These are phyloP conservation scores for Thaumatotibia leucotreta DNA, from an alignment of 1,140 invertebrate species.

Conservation along the genomic window DNA sequence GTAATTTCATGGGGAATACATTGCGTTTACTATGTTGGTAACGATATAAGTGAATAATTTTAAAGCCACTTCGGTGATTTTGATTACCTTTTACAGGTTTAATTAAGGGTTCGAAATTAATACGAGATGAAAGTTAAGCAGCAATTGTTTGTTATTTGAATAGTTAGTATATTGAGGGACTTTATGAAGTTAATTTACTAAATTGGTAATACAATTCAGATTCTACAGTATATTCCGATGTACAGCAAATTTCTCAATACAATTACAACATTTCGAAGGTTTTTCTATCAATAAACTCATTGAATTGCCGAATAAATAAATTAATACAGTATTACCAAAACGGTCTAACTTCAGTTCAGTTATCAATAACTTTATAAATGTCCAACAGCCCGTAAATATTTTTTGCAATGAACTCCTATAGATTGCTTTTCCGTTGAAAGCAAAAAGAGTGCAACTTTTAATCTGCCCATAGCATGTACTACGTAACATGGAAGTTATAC, in stretches of 20 bases:
- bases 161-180: not conserved
- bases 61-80: not conserved
- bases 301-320: no score
- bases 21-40: not conserved
- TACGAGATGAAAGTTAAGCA: not conserved
- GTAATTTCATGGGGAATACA: not conserved
- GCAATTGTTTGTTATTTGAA: not conserved
- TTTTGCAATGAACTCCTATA: not conserved
- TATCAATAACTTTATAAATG: no score
- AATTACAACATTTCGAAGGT: no score
- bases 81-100: not conserved
- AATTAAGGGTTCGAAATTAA: not conserved
- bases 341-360: no score
- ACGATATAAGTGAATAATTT: not conserved
- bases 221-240: no score
- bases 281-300: no score
- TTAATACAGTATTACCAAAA: no score
- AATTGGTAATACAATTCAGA: not conserved
- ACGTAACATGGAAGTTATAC: slow-evolving; percentile 43
- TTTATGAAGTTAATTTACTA: not conserved
- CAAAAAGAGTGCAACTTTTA: slow-evolving; percentile 1
- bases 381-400: not conserved
- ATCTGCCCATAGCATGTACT: not conserved
- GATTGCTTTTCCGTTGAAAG: not conserved
- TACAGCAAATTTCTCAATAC: no score